Evolutionary conservation across 2,113 vertebrate genomes (phyloP), one percentile per base, ranked within the genome.

Genomic region (Salvator merianae): DNA sequence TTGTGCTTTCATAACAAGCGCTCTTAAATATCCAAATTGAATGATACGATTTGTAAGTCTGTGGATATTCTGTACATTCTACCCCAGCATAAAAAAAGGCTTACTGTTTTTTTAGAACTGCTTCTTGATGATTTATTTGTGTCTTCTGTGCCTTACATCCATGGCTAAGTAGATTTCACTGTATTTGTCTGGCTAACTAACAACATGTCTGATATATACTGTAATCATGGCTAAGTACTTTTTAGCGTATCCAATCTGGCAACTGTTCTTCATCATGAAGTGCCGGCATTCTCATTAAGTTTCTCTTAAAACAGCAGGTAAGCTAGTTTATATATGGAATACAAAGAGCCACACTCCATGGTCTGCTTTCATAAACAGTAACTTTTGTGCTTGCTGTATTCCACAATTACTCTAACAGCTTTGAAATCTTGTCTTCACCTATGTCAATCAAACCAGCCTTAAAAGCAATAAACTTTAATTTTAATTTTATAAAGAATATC

Each of bases 211-310:
- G n/a, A 88, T 50, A 88, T 74, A 90, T 24, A 66, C 30, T 24
- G 82, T 0, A 89, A 38, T 36, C 78, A 76, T 77, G 32, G n/a
- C 72, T 88, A 87, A 76, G 14, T 80, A 10, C 22, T 1, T 63
- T 88, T 76, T 5, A 38, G 2, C 13, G 0, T 32, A 2, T 53
- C 77, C 82, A 74, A 50, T 86, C 83, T 78, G 80, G 84, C 86
- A 91, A 82, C 86, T 92, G 88, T 91, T 89, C 86, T 87, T 93
- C 83, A 85, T 82, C 79, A 83, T 50, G 63, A 87, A 80, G 87
- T 90, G 89, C 85, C 88, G 90, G 69, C 62, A 80, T 34, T 24
- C 68, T 90, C 87, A 90, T 71, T 88, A 93, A 92, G 75, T 34
- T 86, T 75, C 90, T 91, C 75, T 87, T 88, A 93, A 86, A 92